These are phyloP conservation scores for Trididemnum miniatum DNA, from an alignment of 23 tunicate species.

Conservation along the genomic window DNA sequence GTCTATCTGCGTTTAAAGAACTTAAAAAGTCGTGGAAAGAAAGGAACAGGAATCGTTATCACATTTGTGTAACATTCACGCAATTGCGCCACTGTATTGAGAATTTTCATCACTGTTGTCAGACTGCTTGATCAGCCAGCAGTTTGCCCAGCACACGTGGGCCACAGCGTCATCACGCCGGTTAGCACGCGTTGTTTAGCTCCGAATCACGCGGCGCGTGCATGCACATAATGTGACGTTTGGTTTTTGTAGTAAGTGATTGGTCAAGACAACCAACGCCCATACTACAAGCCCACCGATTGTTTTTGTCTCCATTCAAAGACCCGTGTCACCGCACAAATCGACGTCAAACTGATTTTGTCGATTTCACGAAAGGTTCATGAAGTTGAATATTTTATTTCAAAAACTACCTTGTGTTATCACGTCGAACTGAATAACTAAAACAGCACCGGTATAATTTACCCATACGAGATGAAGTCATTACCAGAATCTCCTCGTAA, in stretches of 20 bases:
- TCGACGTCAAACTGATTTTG: not conserved
- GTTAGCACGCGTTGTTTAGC: conserved; percentile 23
- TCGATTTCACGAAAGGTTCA: too few relatives aligned
- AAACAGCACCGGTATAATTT: not conserved
- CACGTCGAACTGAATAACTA: not conserved
- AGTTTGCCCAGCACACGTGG: conserved; percentile 13
- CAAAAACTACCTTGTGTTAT: too few relatives aligned
- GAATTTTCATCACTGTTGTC: too few relatives aligned
- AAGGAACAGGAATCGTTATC: too few relatives aligned
- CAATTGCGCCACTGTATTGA: too few relatives aligned
- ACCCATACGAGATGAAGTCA: too few relatives aligned
- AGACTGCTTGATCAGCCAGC: not conserved
- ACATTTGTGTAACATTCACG: too few relatives aligned
- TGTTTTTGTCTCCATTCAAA: not conserved
- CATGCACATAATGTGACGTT: conserved; percentile 35
- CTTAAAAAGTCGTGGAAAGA: too few relatives aligned
- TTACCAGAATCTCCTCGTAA: conserved; percentile 46
- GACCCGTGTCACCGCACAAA: not conserved
- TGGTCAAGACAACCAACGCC: conserved; percentile 33
- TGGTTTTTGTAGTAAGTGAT: not conserved
- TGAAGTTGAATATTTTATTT: too few relatives aligned
- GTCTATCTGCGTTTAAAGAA: too few relatives aligned
- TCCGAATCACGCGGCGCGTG: conserved; percentile 39
- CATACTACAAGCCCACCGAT: conserved; percentile 21
- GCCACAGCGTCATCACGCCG: conserved; percentile 36